Evolutionary conservation across 2,113 vertebrate species (phyloP).

Genomic region (Petrocephalus microphthalmus): DNA sequence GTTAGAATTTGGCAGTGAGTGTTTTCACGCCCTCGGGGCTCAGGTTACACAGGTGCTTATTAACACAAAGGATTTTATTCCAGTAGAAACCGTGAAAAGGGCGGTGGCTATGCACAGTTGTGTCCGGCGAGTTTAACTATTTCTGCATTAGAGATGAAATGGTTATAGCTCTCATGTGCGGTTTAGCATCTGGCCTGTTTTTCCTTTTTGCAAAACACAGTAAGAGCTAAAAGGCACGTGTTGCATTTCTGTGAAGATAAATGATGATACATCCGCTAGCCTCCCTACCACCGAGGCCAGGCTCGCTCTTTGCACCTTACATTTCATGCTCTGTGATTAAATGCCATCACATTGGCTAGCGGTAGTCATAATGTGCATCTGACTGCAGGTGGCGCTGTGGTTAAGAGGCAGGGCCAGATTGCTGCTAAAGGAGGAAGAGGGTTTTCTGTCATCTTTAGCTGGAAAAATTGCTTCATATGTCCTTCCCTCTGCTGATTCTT

Average conservation of each 20-base stretch:
- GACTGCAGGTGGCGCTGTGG: not conserved
- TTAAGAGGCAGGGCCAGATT: not conserved
- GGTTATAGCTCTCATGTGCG: not conserved
- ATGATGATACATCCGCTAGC: not conserved
- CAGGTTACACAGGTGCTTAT: not conserved
- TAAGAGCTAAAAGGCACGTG: not conserved
- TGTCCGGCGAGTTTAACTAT: not conserved
- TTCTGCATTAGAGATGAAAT: not conserved
- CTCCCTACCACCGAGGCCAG: not conserved
- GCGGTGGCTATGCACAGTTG: not conserved
- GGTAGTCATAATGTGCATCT: not conserved
- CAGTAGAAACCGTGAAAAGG: not conserved
- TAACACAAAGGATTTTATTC: not conserved
- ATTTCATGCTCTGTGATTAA: not conserved
- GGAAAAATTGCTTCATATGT: not conserved
- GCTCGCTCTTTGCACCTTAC: not conserved
- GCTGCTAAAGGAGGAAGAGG: not conserved
- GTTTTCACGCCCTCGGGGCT: not conserved
- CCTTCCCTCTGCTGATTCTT: not conserved
- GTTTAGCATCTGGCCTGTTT: not conserved
- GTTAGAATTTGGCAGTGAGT: not conserved
- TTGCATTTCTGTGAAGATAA: not conserved
- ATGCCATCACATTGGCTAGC: not conserved
- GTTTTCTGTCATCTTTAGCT: not conserved
- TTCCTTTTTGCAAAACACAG: not conserved